These are phyloP conservation scores for Eupithecia centaureata DNA, from an alignment of 2,888 invertebrate species.

Conservation along the genomic window DNA sequence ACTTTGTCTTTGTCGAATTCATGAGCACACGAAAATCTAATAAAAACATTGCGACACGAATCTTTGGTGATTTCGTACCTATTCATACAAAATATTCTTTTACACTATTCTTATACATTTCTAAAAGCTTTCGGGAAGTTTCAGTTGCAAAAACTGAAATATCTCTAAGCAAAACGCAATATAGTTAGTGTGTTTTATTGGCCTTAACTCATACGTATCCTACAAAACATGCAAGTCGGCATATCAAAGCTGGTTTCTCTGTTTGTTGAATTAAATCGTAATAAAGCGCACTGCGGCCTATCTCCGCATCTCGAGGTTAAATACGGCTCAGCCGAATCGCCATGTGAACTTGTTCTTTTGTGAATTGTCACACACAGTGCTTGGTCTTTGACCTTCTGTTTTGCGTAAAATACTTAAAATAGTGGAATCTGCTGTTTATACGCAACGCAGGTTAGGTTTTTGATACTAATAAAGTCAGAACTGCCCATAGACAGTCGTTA, in stretches of 20 bases:
- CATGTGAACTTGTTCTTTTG: constrained; percentile 60
- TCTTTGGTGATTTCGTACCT: not conserved
- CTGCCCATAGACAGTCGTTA: not conserved
- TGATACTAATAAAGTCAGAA: not conserved
- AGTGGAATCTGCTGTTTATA: not conserved
- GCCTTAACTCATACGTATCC: constrained; percentile 48
- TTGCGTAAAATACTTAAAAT: constrained; percentile 20
- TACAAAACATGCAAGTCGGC: constrained; percentile 66
- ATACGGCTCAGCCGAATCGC: constrained; percentile 63
- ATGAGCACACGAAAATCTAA: not conserved
- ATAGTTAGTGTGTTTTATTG: not conserved
- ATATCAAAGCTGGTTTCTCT: constrained; percentile 69
- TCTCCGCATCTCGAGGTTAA: constrained; percentile 64
- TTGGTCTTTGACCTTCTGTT: constrained; percentile 39
- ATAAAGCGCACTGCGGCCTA: constrained; percentile 72
- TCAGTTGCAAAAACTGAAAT: not conserved
- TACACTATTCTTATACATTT: too few species aligned
- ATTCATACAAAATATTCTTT: too few species aligned
- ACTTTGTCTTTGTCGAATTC: too few species aligned
- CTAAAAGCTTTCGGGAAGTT: too few species aligned
- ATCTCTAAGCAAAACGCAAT: not conserved
- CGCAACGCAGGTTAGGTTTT: not conserved
- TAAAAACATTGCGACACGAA: not conserved
- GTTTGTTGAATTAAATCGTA: constrained; percentile 80
- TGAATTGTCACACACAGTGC: constrained; percentile 49